Evolutionary conservation across 2,113 vertebrate species (phyloP), one percentile per base, ranked within the genome.

Genomic region (Cepphus grylle): DNA sequence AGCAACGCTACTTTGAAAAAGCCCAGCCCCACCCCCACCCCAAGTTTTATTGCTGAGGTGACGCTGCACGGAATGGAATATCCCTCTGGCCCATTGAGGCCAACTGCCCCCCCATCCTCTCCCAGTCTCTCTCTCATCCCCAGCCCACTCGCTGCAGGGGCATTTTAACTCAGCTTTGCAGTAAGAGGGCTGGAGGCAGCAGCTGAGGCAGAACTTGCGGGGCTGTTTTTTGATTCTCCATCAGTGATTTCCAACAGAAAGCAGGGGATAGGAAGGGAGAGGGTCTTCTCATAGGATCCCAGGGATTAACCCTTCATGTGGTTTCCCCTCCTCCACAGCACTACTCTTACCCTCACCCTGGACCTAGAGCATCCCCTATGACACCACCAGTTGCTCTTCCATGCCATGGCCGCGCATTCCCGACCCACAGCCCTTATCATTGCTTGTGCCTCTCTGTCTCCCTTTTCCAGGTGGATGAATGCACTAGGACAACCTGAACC

Each of bases 391-490:
- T 21, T 1, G 0, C 7, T 30, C n/a, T 70, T 42, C 16, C 11
- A 7, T 8, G 29, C 13, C 62, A 26, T 2, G 2, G 40, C 25
- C 34, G 12, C 55, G 29, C 2, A 0, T 61, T 61, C 63, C 25
- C 20, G 22, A 32, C 22, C 13, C 17, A 43, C 52, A 66, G 71
- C 40, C 63, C 23, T 55, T 40, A 30, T 7, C 30, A 42, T 30
- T 40, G 20, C 72, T 78, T 63, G 16, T 90, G 40, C 55, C 34
- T 40, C 61, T 59, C 34, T 55, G 29, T 16, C 40, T 69, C 30
- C 40, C 14, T 42, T 77, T 77, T 30, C 47, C 55, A 83, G 10
- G 55, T 47, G 30, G 62, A 67, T 29, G 34, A 69, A 38, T 4
- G 21, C 62, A 47, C 15, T 29, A 53, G 55, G 55, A 70, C 47